Base-by-base conservation (phyloP, 2,113 vertebrate genomes). In the Dendropsophus ebraccatus region DNA sequence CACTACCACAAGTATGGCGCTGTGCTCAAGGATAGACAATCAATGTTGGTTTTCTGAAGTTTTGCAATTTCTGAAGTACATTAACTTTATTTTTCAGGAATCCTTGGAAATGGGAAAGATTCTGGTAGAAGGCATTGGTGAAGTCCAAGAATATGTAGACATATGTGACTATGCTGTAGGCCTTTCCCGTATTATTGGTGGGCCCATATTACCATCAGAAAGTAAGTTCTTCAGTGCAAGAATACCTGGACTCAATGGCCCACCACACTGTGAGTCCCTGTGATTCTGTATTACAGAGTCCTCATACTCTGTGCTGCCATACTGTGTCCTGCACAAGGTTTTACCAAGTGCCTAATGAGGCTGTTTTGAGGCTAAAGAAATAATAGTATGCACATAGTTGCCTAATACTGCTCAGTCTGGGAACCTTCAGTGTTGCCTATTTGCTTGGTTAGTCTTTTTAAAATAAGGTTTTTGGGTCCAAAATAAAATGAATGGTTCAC, bases 21-120 rank as follows among this genome's bases (percentile, higher is more conserved):
- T 58, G 56, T 58, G 21, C 23, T 9, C 9, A 23, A 2, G 21
- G 23, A 58, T 58, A 58, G 5, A 23, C 21, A 8, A 58, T n/a
- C 1, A 1, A n/a, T n/a, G 8, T n/a, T 58, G 3, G 21, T 1
- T 2, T 58, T 8, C 56, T 16, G 25, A 6, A 30, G 12, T 30
- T 49, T 11, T 49, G 12, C 47, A 49, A 49, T 13, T 47, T 49
- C 60, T 65, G 11, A 14, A 28, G 17, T 65, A 2, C 9, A 4
- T 65, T 0, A 65, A 21, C 21, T 23, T 58, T 17, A n/a, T 58
- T 23, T 85, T 91, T 85, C 88, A 97, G 96, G 95, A 99, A 45
- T 97, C 98, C 58, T 89, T 99, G 83, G 98, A 99, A 93, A 99
- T 99, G 98, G 98, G 98, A 1, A 99, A 99, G 89, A 99, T 99